Conservation (phyloP, 2,797 vertebrate genomes). For the Cottoperca gobio region DNA sequence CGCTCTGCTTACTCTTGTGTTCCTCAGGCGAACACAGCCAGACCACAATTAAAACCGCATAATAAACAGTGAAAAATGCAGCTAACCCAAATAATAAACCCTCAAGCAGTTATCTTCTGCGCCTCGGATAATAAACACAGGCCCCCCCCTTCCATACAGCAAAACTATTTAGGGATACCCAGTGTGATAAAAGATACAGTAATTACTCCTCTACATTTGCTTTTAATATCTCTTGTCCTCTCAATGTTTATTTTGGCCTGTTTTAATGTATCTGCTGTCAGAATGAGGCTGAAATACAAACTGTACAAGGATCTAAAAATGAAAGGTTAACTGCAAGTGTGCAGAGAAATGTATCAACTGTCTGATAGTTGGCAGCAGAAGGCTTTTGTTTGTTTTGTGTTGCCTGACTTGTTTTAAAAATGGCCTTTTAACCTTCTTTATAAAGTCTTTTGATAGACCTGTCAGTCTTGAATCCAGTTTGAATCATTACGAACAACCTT, state of each 20-base stretch:
- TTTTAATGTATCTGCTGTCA: slow-evolving; percentile 9
- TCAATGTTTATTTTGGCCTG: slow-evolving; percentile 39
- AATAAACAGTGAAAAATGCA: slow-evolving; percentile 73
- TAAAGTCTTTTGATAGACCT: too few relatives aligned
- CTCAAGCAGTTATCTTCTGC: slow-evolving; percentile 42
- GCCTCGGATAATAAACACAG: slow-evolving; percentile 53
- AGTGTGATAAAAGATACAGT: slow-evolving; percentile 56
- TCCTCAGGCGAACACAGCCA: slow-evolving; percentile 39
- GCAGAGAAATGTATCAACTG: not conserved
- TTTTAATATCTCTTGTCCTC: slow-evolving; percentile 42
- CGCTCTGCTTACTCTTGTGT: slow-evolving; percentile 42
- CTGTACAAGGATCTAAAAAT: not conserved
- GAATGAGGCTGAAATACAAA: slow-evolving; percentile 13
- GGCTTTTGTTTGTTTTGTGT: not conserved
- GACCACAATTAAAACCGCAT: slow-evolving; percentile 71
- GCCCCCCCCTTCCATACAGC: slow-evolving; percentile 8
- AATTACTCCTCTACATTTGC: slow-evolving; percentile 47
- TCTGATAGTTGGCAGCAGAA: not conserved
- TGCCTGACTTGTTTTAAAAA: not conserved
- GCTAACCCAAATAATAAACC: slow-evolving; percentile 70
- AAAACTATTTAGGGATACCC: slow-evolving; percentile 43
- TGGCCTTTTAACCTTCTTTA: not conserved
- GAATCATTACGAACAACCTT: too few relatives aligned
- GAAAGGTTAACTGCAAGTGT: not conserved
- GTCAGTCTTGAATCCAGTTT: too few relatives aligned